Percentiles rank a stretch among this genome's conserved stretches.
phyloP scores from a whole-genome alignment of 2,888 invertebrate species.

The Xestia c-nigrum region DNA sequence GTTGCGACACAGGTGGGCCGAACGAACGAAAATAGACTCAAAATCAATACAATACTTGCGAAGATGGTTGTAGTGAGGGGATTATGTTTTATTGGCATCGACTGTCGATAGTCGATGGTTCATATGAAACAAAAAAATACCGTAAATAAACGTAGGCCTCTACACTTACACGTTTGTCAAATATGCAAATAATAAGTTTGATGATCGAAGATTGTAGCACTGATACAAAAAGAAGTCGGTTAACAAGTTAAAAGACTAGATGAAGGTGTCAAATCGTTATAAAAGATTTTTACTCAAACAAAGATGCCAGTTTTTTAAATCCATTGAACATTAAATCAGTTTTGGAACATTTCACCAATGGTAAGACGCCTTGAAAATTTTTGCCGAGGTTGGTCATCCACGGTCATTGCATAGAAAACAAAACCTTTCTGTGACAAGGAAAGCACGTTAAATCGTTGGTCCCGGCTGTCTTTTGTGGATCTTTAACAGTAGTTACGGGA shows the following conservation, averaged over 20 bases:
- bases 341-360: background rate
- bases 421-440: background rate
- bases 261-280: background rate
- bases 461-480: background rate
- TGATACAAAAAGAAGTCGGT: background rate
- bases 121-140: background rate
- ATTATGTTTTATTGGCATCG: conserved; percentile 52
- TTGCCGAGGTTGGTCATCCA: background rate
- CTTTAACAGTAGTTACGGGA: background rate
- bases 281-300: background rate
- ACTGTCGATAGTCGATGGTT: conserved; percentile 41
- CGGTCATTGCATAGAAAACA: background rate
- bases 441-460: background rate
- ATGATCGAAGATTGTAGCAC: background rate
- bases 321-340: background rate
- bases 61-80: conserved; percentile 74
- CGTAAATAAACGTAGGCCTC: background rate
- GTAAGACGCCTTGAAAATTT: background rate
- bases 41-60: conserved; percentile 83
- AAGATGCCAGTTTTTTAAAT: background rate
- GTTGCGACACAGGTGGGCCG: conserved; percentile 74
- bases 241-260: background rate
- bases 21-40: conserved; percentile 81
- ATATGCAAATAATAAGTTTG: background rate
- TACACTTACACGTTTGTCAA: background rate